phyloP scores from a whole-genome alignment of 2,797 vertebrate species.

The Halcyon leucocephala region DNA sequence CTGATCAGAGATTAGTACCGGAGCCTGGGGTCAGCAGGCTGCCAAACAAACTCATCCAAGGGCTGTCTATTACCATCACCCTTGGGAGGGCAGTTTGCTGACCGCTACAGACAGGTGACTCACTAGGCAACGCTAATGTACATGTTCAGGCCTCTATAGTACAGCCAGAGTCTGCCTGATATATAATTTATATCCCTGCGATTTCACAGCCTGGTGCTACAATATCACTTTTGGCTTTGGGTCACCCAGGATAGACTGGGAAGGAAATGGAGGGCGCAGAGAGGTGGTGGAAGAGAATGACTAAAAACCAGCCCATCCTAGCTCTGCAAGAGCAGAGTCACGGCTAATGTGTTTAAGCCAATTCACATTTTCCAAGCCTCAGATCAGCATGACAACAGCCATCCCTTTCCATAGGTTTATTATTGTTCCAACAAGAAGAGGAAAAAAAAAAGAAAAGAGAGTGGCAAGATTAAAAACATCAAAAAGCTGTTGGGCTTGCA shows the following conservation, averaged over 20 bases:
- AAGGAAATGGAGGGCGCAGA: conserved; percentile 2
- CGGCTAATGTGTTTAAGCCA: not conserved
- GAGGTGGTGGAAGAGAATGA: not conserved
- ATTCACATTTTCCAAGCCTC: not conserved
- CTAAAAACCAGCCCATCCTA: not conserved
- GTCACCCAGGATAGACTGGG: not conserved
- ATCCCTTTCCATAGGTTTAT: not conserved
- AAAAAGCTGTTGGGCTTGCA: not conserved
- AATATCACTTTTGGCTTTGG: not conserved
- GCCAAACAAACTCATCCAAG: conserved; percentile 52
- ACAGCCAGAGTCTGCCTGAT: not conserved
- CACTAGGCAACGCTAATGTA: not conserved
- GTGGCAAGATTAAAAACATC: not conserved
- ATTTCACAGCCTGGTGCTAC: conserved; percentile 18
- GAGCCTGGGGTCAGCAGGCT: conserved; percentile 74
- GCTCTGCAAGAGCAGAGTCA: not conserved
- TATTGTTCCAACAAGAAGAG: not conserved
- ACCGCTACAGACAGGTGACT: conserved; percentile 50
- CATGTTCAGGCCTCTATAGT: not conserved
- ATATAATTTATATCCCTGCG: conserved; percentile 32
- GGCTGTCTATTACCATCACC: not conserved
- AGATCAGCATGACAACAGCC: not conserved
- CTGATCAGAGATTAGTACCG: conserved; percentile 82
- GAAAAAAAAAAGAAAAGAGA: not conserved
- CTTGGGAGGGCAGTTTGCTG: conserved; percentile 48